Base-by-base conservation (phyloP, 2,113 vertebrate species). In the Zosterops borbonicus region DNA sequence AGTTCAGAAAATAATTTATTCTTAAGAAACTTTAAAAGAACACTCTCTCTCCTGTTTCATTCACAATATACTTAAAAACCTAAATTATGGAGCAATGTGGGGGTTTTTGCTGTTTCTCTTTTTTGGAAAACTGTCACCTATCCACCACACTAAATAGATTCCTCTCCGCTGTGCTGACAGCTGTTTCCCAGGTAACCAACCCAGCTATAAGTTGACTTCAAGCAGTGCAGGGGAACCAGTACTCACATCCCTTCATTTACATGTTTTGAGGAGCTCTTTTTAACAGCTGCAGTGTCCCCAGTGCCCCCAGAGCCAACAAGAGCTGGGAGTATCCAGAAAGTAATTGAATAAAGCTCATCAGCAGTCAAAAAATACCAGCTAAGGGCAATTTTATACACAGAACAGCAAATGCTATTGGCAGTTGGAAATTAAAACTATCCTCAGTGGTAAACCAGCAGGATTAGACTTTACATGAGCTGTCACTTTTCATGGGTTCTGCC, bases 111-210 rank as follows among this genome's bases (percentile, higher is more conserved):
- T 28, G 2, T 84, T 49, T 21, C 53, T 71, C 21, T 18, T 27
- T 16, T 37, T 56, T 65, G 29, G 63, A 8, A 85, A 91, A 37
- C n/a, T 23, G 2, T 55, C 71, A 92, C 79, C 90, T 83, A 60
- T 68, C 83, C 44, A 77, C 90, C 23, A 67, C 19, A 75, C 56
- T 75, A 92, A 94, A 90, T 47, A 96, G 85, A 93, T 90, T 95
- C 85, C 76, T 92, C 86, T 90, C 83, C 41, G 44, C 85, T 93
- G 71, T 83, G 80, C 94, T 90, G 90, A 90, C 93, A 97, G 92
- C 92, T 92, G 94, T 97, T 96, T 96, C 95, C 96, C 95, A 93
- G 96, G 95, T 96, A 97, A 97, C 94, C 90, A 95, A 56, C 60
- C 58, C 41, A 89, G 85, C 68, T 49, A 83, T 76, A 86, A 94